Percentiles rank a stretch among this genome's conserved stretches.
phyloP scores from a whole-genome alignment of 2,113 vertebrate species.

The Toxostoma redivivum region DNA sequence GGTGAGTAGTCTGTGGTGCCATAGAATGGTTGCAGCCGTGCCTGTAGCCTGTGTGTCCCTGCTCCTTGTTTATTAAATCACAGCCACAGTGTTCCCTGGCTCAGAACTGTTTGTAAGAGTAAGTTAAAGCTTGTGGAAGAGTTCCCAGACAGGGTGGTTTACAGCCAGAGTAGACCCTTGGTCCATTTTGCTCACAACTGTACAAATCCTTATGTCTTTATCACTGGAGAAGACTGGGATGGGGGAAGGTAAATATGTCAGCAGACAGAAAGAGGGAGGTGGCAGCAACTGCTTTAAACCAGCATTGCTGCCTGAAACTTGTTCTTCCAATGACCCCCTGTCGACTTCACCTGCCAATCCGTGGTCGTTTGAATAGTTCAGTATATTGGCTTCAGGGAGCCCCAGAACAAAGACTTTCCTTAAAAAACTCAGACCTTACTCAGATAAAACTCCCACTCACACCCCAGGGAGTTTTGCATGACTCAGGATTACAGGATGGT shows the following conservation, averaged over 20 bases:
- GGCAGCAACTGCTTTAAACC: neutral
- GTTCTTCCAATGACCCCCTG: conserved; percentile 25
- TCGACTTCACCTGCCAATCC: neutral
- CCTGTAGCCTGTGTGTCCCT: neutral
- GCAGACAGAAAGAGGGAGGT: neutral
- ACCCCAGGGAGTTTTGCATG: conserved; percentile 48
- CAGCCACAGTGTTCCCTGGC: neutral
- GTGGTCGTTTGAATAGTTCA: neutral
- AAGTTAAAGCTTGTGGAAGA: neutral
- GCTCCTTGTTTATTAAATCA: neutral
- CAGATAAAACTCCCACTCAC: conserved; percentile 44
- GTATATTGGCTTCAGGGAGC: conserved; percentile 1
- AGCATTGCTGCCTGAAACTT: neutral
- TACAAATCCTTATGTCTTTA: neutral
- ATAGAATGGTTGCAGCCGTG: neutral
- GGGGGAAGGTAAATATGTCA: neutral
- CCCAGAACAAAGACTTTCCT: conserved; percentile 40
- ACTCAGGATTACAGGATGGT: conserved; percentile 14
- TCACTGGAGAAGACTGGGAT: neutral
- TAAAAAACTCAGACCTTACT: conserved; percentile 16
- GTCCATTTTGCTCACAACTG: neutral
- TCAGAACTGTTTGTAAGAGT: accelerated
- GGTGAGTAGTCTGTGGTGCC: neutral
- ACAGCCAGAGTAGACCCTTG: neutral
- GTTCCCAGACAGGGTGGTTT: neutral